Base-by-base conservation (phyloP, 2,888 invertebrate species). In the Trichogramma dendrolimi region DNA sequence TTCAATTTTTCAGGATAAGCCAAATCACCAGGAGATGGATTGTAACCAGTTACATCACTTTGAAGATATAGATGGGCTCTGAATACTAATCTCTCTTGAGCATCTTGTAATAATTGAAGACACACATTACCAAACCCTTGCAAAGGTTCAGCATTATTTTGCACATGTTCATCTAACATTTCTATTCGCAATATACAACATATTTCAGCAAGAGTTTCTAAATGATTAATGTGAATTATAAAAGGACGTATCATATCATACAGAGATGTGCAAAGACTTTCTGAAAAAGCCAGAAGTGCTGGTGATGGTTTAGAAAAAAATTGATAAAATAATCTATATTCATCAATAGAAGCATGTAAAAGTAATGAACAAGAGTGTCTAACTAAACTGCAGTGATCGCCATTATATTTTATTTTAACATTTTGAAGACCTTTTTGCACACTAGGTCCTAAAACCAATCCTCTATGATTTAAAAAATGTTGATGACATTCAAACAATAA, bases 1-100 rank as follows among this genome's bases (percentile, higher is more conserved):
- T 92, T 88, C 65, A 99, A 82, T 79, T 98, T 97, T 71, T 96
- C 94, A 0, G 99, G 99, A 82, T 99, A 99, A 0, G 97, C 96
- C 65, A 99, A 84, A 82, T 99, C 99, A 0, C 98, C 98, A 4
- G 91, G 87, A 8, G 95, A 95, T 0, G 98, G 94, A 66, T 90
- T 86, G 77, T 93, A 93, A 69, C 87, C 85, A 63, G 92, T 82
- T 69, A 99, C 93, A 80, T 99, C 98, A 1, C 91, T 89, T 59
- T 93, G 89, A 65, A 98, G 86, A 79, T 96, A 98, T 69, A 97
- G 87, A 82, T 96, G 92, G 0, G 96, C 93, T 55, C 98, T 86
- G 80, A 96, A 98, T 46, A 97, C 97, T 47, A 99, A 85, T 58
- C 99, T 83, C 79, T 99, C 99, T 78, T 97, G 96, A 5, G 94